Base-by-base conservation (phyloP, 1,140 invertebrate genomes). In the Drosophila nigrodunni region DNA sequence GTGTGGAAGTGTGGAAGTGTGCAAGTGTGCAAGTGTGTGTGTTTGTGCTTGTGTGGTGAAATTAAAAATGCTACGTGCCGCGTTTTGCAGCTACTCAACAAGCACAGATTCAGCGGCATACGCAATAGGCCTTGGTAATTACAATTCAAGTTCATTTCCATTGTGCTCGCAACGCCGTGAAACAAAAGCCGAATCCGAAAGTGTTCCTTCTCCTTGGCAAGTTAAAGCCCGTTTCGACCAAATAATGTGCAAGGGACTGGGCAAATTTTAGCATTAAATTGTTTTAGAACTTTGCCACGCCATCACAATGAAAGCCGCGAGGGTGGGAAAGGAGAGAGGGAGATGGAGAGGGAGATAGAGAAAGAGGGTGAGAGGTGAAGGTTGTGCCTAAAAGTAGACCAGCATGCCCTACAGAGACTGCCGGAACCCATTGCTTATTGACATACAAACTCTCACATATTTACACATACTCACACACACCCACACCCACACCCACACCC, bases 101-200 rank as follows among this genome's bases (percentile, higher is more conserved):
- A 35, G 7, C 13, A 13, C 35, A 21, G 7, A 21, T 9, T 5
- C 52, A 13, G 2, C 35, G 9, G 43, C 49, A 74, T 70, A 74
- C 39, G 77, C 66, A 66, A 46, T 80, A 74, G 69, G 80, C 83
- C 80, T 83, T 80, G 80, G 77, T 83, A 83, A 87, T 87, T 87
- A 80, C 80, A 78, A 89, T 87, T 78, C 85, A 87, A 87, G 83
- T 87, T 87, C 80, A 88, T 87, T 88, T 82, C 43, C 73, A 68
- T 71, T 60, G 65, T 57, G 61, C 50, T 68, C 43, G 34, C 44
- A n/a, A 41, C 6, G 64, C 9, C 13, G 30, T 41, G 37, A 74
- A 64, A 70, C 54, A 73, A 57, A 79, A 58, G 62, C 57, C 34
- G 52, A 39, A 74, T 43, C 41, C 37, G 66, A 74, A 47, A 61